Percentiles rank a stretch among this genome's conserved stretches.
Evolutionary conservation across 2,888 invertebrate species (phyloP).

Genomic region (Ectropis crepuscularia): DNA sequence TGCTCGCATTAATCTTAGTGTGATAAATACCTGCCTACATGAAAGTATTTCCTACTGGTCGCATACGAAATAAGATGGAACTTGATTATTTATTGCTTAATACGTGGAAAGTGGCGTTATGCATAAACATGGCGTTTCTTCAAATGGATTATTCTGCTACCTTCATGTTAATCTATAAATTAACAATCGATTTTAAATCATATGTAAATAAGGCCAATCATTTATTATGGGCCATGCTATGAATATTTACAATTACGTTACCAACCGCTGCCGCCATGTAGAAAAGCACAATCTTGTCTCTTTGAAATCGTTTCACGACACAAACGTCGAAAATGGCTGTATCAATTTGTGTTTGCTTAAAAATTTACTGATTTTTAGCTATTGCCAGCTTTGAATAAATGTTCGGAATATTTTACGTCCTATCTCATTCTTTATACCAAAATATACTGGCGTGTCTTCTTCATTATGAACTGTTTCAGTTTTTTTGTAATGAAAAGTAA

Average conservation of each 20-base stretch:
- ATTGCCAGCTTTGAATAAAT: no score
- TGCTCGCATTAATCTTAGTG: constrained; percentile 7
- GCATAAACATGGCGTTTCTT: constrained; percentile 51
- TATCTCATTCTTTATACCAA: no score
- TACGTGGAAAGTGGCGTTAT: constrained; percentile 53
- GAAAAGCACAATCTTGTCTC: no score
- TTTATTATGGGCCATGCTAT: constrained; percentile 10
- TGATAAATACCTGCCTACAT: constrained; percentile 16
- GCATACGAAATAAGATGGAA: constrained; percentile 49
- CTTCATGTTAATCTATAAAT: constrained; percentile 38
- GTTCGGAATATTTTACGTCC: no score
- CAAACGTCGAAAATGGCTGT: no score
- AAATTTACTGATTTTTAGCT: no score
- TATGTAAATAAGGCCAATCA: constrained; percentile 11
- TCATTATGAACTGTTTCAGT: no score
- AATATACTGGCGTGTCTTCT: no score
- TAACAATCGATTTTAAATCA: constrained; percentile 15
- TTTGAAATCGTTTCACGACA: no score
- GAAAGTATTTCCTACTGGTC: constrained; percentile 39
- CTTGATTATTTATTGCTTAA: constrained; percentile 51
- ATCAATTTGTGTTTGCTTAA: no score
- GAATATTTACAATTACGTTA: neutral
- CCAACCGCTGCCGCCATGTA: neutral
- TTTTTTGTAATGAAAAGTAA: no score
- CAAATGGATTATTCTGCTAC: constrained; percentile 38